Evolutionary conservation across 2,797 vertebrate genomes (phyloP).

Genomic region (Phalloptychus januarius): DNA sequence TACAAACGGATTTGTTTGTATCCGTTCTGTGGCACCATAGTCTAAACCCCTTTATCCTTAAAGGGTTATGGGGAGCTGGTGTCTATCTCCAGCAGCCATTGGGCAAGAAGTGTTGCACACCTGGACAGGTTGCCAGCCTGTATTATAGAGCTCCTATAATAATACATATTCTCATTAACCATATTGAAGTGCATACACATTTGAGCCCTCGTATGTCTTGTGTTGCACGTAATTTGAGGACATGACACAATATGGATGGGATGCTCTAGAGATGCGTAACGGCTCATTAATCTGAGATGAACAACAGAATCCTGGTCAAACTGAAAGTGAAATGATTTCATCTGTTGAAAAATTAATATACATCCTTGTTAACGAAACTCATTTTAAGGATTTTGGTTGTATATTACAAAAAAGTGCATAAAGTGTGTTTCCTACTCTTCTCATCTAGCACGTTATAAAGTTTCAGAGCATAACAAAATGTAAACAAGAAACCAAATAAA

Average conservation of each 20-base stretch:
- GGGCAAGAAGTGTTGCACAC: too few relatives aligned
- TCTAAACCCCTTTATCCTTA: too few relatives aligned
- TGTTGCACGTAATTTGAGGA: not conserved
- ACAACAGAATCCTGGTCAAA: slow-evolving; percentile 37
- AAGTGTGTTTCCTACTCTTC: not conserved
- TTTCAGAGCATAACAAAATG: too few relatives aligned
- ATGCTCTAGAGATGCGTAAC: slow-evolving; percentile 33
- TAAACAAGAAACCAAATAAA: too few relatives aligned
- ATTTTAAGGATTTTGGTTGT: not conserved
- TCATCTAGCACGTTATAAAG: too few relatives aligned
- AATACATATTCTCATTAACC: not conserved
- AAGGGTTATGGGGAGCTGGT: too few relatives aligned
- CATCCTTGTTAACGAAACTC: not conserved
- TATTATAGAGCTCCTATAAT: not conserved
- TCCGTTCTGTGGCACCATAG: too few relatives aligned
- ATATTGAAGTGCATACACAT: not conserved
- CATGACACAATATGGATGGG: not conserved
- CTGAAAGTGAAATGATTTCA: not conserved
- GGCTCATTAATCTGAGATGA: slow-evolving; percentile 48
- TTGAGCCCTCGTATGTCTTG: not conserved
- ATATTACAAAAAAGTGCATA: not conserved
- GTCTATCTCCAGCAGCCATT: too few relatives aligned
- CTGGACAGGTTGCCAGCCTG: too few relatives aligned
- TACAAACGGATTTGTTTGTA: not conserved
- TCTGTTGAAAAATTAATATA: not conserved